These are phyloP conservation scores for Drosophila rhopaloa DNA, from an alignment of 1,140 invertebrate genomes.

Conservation along the genomic window DNA sequence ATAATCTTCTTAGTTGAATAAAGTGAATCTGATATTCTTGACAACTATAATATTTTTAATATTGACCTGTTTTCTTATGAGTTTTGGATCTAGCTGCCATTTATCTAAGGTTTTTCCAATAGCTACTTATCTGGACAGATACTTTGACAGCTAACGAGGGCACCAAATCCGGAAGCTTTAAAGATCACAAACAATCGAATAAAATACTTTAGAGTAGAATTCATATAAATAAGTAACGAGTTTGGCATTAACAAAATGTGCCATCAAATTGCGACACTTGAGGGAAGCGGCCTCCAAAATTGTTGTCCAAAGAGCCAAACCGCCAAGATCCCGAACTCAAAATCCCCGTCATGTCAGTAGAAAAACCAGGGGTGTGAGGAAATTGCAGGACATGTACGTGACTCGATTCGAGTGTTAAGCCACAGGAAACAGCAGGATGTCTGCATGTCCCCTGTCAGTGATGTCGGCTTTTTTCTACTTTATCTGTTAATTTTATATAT, in stretches of 20 bases:
- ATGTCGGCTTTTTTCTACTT: background rate
- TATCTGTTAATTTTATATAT: background rate
- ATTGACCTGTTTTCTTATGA: no score
- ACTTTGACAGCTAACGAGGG: constrained; percentile 39
- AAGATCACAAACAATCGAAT: constrained; percentile 16
- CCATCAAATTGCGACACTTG: constrained; percentile 48
- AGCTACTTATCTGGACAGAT: background rate
- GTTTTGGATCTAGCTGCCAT: background rate
- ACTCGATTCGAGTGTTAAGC: constrained; percentile 67
- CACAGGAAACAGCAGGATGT: constrained; percentile 59
- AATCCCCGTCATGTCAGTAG: constrained; percentile 24
- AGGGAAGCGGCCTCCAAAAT: constrained; percentile 24
- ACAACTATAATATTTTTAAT: no score
- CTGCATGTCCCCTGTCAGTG: constrained; percentile 9
- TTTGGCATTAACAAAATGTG: constrained; percentile 60
- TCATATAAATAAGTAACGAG: constrained; percentile 59
- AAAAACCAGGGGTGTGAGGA: constrained; percentile 9
- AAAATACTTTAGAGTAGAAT: constrained; percentile 19
- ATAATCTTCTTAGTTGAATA: no score
- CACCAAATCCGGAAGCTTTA: constrained; percentile 9
- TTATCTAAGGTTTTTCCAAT: background rate
- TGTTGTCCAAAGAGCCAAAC: constrained; percentile 7
- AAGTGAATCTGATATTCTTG: background rate
- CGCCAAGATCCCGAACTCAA: constrained; percentile 3
- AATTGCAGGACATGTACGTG: constrained; percentile 64